Evolutionary conservation across 2,797 vertebrate species (phyloP).

Genomic region (Phaenicophaeus curvirostris): DNA sequence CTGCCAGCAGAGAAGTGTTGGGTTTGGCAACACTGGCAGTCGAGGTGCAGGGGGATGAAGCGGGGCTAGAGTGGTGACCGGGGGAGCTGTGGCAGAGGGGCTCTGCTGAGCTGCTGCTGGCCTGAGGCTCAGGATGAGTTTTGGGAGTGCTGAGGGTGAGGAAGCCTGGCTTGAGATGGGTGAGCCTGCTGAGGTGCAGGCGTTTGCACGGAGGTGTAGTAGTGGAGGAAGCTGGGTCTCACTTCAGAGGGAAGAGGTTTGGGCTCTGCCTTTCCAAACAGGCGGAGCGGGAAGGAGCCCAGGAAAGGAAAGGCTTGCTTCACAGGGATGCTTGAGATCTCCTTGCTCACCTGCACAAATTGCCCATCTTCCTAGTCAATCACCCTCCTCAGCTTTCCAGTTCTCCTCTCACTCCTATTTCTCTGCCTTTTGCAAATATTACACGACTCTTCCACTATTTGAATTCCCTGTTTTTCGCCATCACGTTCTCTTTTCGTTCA

Average conservation of each 20-base stretch:
- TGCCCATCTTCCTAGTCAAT: not conserved
- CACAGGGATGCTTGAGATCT: no score
- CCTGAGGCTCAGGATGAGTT: not conserved
- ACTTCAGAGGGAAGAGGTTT: not conserved
- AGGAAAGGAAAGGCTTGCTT: not conserved
- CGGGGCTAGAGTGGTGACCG: fast-evolving
- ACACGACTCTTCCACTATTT: not conserved
- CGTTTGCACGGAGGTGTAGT: not conserved
- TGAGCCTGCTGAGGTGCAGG: not conserved
- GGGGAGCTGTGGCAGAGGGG: not conserved
- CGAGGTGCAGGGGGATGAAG: not conserved
- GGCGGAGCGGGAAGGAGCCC: not conserved
- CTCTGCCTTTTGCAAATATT: not conserved
- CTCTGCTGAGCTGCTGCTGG: not conserved
- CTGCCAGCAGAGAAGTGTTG: not conserved
- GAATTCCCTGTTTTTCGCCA: not conserved
- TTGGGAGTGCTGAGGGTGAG: no score
- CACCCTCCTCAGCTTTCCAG: not conserved
- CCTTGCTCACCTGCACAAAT: not conserved
- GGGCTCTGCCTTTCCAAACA: not conserved
- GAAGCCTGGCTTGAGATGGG: no score
- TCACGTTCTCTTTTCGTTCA: not conserved
- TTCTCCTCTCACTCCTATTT: not conserved
- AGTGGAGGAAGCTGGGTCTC: not conserved
- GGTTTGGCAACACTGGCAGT: not conserved